phyloP scores from a whole-genome alignment of 2,888 invertebrate species.

The Pyrochroa serraticornis region DNA sequence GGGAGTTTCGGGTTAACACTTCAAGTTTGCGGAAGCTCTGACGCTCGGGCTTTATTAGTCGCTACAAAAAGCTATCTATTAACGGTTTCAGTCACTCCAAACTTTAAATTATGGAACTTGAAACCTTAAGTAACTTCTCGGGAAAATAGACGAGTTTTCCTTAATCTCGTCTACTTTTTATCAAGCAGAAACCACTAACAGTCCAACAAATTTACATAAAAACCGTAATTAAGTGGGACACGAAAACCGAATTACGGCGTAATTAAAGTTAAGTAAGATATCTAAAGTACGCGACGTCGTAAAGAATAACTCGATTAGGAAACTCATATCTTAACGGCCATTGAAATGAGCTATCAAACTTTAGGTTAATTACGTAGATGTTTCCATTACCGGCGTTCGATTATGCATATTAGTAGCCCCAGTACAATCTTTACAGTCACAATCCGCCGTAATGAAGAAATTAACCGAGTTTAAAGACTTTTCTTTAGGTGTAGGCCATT shows the following conservation, averaged over 20 bases:
- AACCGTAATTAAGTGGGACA: slow-evolving; percentile 4
- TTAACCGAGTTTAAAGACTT: background rate
- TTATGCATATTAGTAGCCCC: no score
- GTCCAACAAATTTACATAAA: background rate
- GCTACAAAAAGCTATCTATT: no score
- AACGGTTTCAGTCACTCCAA: no score
- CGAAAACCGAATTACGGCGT: background rate
- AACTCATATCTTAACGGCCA: slow-evolving; percentile 2
- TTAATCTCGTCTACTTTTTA: no score
- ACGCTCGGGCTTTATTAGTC: no score
- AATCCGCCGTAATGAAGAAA: background rate
- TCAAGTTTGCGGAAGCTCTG: no score
- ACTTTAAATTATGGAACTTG: no score
- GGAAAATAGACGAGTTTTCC: no score
- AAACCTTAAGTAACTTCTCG: no score
- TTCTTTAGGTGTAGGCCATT: background rate
- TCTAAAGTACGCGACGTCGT: background rate
- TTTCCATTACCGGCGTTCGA: background rate
- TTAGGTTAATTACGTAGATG: slow-evolving; percentile 1
- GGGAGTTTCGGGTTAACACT: no score
- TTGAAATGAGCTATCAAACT: background rate
- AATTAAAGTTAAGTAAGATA: background rate
- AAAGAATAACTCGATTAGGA: background rate
- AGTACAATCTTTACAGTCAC: background rate
- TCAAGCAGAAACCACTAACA: no score